These are phyloP conservation scores for Mohoua ochrocephala DNA, from an alignment of 2,113 vertebrate species.

Conservation along the genomic window DNA sequence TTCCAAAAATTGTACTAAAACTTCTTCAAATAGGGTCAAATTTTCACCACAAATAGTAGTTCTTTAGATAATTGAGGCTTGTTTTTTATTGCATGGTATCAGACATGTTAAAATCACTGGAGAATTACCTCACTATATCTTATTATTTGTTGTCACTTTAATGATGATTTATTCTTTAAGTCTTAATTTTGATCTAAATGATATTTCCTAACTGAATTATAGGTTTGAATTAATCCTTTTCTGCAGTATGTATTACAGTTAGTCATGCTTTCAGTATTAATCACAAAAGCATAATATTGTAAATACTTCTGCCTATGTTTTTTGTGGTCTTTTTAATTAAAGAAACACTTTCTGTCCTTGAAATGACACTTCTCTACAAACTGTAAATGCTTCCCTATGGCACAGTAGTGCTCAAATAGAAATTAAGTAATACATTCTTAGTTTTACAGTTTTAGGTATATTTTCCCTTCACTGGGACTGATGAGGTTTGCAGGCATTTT, in stretches of 20 bases:
- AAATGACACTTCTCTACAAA: neutral
- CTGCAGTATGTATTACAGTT: neutral
- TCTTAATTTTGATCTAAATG: neutral
- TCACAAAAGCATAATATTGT: neutral
- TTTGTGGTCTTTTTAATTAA: neutral
- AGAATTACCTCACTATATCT: neutral
- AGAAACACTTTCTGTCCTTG: neutral
- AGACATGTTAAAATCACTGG: neutral
- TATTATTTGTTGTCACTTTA: neutral
- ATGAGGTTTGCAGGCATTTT: neutral
- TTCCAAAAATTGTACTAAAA: neutral
- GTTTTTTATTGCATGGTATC: neutral
- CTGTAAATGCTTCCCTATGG: neutral
- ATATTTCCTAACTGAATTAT: neutral
- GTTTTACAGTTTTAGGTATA: neutral
- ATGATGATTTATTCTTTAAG: neutral
- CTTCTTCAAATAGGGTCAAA: neutral
- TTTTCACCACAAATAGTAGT: neutral
- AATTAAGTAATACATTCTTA: neutral
- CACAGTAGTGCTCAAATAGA: neutral
- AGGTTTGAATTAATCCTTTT: neutral
- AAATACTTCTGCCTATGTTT: neutral
- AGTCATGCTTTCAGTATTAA: neutral
- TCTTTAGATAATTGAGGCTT: neutral
- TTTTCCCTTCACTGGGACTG: neutral